These are phyloP conservation scores for Steatornis caripensis DNA, from an alignment of 2,113 vertebrate species.

Conservation along the genomic window DNA sequence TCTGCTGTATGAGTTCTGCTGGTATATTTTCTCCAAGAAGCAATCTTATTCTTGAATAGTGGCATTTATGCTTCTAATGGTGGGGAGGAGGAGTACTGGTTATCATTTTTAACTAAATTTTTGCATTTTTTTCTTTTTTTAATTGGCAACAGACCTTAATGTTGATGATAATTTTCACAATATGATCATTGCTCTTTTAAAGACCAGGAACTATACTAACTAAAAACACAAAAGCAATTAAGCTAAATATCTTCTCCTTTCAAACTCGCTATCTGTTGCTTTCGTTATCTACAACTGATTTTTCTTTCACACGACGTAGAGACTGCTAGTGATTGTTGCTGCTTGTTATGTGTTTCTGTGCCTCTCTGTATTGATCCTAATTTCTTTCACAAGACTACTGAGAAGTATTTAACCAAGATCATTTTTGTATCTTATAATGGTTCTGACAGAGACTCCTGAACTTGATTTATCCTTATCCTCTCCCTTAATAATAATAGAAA, in stretches of 20 bases:
- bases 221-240: neutral
- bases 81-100: accelerated
- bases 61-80: neutral
- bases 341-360: neutral
- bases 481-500: neutral
- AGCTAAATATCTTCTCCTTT: neutral
- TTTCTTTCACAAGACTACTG: neutral
- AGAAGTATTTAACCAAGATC: neutral
- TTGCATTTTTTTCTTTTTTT: neutral
- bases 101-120: neutral
- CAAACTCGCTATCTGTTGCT: neutral
- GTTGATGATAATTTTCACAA: neutral
- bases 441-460: neutral
- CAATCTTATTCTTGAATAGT: neutral
- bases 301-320: neutral
- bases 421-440: neutral
- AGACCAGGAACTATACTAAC: neutral
- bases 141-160: neutral
- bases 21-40: neutral
- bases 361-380: neutral
- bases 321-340: neutral
- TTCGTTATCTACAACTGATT: neutral
- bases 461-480: neutral
- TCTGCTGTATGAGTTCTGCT: neutral
- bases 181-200: neutral